These are phyloP conservation scores for Heterodera carotae DNA, from an alignment of 1,140 invertebrate species.

Conservation along the genomic window DNA sequence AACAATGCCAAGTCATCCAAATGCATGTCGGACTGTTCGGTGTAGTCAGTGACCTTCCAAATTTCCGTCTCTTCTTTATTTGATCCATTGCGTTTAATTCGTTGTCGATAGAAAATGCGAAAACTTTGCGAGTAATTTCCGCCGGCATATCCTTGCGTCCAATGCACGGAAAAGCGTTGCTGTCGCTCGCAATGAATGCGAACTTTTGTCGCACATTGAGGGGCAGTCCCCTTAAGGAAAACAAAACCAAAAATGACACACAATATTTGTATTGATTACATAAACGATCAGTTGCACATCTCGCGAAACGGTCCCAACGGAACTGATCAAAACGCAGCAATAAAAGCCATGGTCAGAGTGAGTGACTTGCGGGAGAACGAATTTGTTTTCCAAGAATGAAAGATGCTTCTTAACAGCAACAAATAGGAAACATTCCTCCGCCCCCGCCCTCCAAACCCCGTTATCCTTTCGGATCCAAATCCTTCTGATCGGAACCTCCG, in stretches of 20 bases:
- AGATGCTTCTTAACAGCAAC: conserved; percentile 48
- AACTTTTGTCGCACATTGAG: conserved; percentile 46
- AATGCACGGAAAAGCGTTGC: conserved; percentile 45
- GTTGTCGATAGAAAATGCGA: conserved; percentile 41
- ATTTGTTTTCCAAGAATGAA: conserved; percentile 9
- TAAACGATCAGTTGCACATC: conserved; percentile 47
- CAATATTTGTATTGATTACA: conserved; percentile 22
- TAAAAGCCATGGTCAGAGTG: conserved; percentile 58
- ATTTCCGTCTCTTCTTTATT: conserved; percentile 3
- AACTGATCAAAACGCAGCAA: conserved; percentile 56
- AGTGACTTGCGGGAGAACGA: conserved; percentile 44
- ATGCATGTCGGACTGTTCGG: conserved; percentile 17
- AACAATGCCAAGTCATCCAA: conserved; percentile 41
- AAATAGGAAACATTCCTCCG: neutral
- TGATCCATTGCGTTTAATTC: neutral
- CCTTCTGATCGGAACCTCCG: conserved; percentile 58
- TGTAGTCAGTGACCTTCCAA: conserved; percentile 26
- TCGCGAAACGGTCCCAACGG: conserved; percentile 49
- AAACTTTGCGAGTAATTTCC: conserved; percentile 44
- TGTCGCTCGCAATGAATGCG: conserved; percentile 43
- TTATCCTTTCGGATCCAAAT: conserved; percentile 52
- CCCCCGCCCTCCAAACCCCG: conserved; percentile 34
- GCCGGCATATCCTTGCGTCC: conserved; percentile 54
- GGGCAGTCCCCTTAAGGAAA: conserved; percentile 42
- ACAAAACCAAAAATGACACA: conserved; percentile 7